These are phyloP conservation scores for Xenopus borealis DNA, from an alignment of 2,113 vertebrate genomes.

Conservation along the genomic window DNA sequence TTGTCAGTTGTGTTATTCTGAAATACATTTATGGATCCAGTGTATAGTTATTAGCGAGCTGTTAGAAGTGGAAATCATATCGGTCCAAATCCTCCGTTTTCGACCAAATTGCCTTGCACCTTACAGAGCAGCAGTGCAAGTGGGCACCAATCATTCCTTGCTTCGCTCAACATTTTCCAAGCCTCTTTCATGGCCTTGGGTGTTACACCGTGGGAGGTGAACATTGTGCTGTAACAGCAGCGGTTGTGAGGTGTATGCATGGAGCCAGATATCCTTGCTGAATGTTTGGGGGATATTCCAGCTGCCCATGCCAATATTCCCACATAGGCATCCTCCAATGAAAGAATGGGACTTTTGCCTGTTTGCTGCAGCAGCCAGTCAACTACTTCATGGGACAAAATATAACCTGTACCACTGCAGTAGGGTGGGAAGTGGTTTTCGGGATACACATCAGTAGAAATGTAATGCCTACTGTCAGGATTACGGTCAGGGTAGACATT, in stretches of 20 bases:
- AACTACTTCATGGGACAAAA: slow-evolving; percentile 72
- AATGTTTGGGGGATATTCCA: slow-evolving; percentile 74
- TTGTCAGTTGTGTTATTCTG: no score
- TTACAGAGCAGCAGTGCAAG: slow-evolving; percentile 70
- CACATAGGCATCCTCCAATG: slow-evolving; percentile 81
- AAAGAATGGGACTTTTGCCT: slow-evolving; percentile 56
- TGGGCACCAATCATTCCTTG: slow-evolving; percentile 47
- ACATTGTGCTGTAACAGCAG: slow-evolving; percentile 81
- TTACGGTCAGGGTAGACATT: slow-evolving; percentile 64
- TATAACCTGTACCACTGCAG: slow-evolving; percentile 81
- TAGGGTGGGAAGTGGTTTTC: slow-evolving; percentile 72
- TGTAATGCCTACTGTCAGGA: slow-evolving; percentile 66
- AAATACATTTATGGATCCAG: no score
- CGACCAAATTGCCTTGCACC: slow-evolving; percentile 54
- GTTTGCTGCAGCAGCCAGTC: slow-evolving; percentile 69
- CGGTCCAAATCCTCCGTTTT: neutral
- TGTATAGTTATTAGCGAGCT: no score
- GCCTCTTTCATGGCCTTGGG: slow-evolving; percentile 65
- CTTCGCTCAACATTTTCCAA: slow-evolving; percentile 61
- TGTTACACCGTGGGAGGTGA: slow-evolving; percentile 70
- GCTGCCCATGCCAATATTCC: slow-evolving; percentile 72
- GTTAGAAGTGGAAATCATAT: no score
- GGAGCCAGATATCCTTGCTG: slow-evolving; percentile 72
- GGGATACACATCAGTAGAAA: slow-evolving; percentile 64
- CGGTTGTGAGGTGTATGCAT: slow-evolving; percentile 66